Evolutionary conservation across 2,113 vertebrate genomes (phyloP).

Genomic region (Salvelinus namaycush): DNA sequence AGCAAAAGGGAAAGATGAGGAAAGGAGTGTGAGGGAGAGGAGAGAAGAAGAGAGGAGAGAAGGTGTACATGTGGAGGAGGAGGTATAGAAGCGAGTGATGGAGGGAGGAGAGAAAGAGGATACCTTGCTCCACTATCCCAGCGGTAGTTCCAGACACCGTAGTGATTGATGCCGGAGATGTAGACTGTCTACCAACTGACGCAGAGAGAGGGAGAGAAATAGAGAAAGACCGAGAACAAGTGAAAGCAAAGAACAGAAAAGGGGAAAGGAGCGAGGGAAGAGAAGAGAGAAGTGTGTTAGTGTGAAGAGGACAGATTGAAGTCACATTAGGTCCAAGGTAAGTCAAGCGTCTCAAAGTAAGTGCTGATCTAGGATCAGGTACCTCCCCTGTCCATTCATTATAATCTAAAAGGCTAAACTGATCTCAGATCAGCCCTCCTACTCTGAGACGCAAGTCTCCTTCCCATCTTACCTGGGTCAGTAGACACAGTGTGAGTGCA

Average conservation of each 20-base stretch:
- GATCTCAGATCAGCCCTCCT: too few species aligned
- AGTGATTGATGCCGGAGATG: slow-evolving; percentile 87
- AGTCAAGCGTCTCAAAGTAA: background rate
- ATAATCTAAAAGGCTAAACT: too few species aligned
- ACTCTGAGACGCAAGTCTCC: too few species aligned
- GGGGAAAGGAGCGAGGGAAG: too few species aligned
- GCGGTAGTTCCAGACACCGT: slow-evolving; percentile 70
- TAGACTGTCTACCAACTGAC: slow-evolving; percentile 93
- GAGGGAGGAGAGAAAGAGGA: slow-evolving; percentile 42
- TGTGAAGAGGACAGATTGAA: background rate
- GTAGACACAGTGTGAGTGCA: too few species aligned
- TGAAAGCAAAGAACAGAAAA: background rate
- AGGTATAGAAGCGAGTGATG: background rate
- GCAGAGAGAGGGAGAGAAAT: slow-evolving; percentile 54
- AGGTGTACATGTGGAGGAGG: too few species aligned
- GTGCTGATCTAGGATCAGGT: too few species aligned
- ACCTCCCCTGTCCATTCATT: too few species aligned
- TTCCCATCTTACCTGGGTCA: too few species aligned
- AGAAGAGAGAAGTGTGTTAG: background rate
- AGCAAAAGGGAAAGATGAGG: background rate
- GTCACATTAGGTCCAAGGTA: too few species aligned
- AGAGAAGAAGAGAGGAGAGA: background rate
- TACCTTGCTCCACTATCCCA: slow-evolving; percentile 96
- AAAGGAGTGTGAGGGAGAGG: slow-evolving; percentile 5
- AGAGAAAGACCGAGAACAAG: background rate